Evolutionary conservation across 2,113 vertebrate species (phyloP), one percentile per base, ranked within the genome.

Genomic region (Raja brachyura): DNA sequence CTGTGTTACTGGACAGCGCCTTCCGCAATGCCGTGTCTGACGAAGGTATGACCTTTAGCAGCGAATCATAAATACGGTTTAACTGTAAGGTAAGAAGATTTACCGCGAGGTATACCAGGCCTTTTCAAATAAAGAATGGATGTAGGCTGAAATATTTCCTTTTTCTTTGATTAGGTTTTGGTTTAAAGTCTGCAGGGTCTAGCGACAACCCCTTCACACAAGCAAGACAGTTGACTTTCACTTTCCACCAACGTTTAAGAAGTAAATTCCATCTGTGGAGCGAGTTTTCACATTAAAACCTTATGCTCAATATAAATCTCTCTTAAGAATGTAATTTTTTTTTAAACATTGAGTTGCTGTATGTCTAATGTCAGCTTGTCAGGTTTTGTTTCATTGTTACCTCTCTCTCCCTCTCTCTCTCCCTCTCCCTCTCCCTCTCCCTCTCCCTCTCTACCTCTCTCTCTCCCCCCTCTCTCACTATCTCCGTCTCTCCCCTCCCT

Each of bases 11-110:
- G 61, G 83, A 88, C 83, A 88, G 83, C 83, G 83, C 83, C 83
- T 88, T 88, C 83, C 83, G 83, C 83, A 88, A 28, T 88, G 83
- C 61, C 25, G 83, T 63, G 28, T 63, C 63, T n/a, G 61, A 31
- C 9, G 56, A 85, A 63, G 83, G 83, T 63, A 59, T 88, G 83
- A n/a, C 56, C 59, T 88, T 63, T 88, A 18, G 16, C 31, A 3
- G 9, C 59, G 61, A 88, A 25, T 88, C 11, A 31, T 61, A 86
- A 5, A 61, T 59, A 63, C 61, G n/a, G 6, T 31, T 2, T 2
- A 5, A 59, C 59, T 63, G 54, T 61, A 11, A 59, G 39, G 1
- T 61, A 3, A 31, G 2, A 63, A n/a, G 5, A 28, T 14, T 14
- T 31, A 0, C 13, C 59, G 31, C 14, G 61, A n/a, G 31, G 28